A percentile compares a stretch with the other conserved stretches of the same genome.
Evolutionary conservation across 2,113 vertebrate species (phyloP).

Genomic region (Colossoma macropomum): DNA sequence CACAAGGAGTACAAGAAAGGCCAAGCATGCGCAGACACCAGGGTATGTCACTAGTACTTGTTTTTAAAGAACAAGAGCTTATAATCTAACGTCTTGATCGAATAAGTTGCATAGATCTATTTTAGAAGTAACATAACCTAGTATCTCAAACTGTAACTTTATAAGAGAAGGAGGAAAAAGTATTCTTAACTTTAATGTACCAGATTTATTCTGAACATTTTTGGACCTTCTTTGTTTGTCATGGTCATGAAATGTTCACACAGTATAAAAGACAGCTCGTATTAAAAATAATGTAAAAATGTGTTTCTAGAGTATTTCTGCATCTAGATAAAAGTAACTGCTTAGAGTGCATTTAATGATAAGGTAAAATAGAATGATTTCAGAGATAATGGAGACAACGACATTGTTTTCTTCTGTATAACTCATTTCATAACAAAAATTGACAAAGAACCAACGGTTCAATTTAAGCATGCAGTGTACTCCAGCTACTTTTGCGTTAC

Average conservation of each 20-base stretch:
- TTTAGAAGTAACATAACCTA: not conserved
- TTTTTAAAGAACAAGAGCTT: not conserved
- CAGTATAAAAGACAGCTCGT: too few relatives aligned
- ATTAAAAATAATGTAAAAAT: too few relatives aligned
- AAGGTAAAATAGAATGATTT: not conserved
- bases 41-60: conserved; percentile 78
- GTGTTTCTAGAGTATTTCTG: too few relatives aligned
- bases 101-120: not conserved
- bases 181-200: too few relatives aligned
- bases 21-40: conserved; percentile 84
- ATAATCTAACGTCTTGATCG: not conserved
- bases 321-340: not conserved
- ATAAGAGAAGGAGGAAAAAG: too few relatives aligned
- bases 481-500: not conserved
- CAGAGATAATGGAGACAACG: not conserved
- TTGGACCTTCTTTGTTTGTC: too few relatives aligned
- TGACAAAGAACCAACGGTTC: not conserved
- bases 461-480: not conserved
- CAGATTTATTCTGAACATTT: too few relatives aligned
- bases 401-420: not conserved
- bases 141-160: too few relatives aligned
- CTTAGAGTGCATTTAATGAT: not conserved
- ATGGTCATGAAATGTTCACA: too few relatives aligned
- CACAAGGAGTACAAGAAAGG: conserved; percentile 93
- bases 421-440: conserved; percentile 1